A percentile compares a stretch with the other conserved stretches of the same genome.
Evolutionary conservation across 2,797 vertebrate genomes (phyloP).

Genomic region (Cygnus olor): DNA sequence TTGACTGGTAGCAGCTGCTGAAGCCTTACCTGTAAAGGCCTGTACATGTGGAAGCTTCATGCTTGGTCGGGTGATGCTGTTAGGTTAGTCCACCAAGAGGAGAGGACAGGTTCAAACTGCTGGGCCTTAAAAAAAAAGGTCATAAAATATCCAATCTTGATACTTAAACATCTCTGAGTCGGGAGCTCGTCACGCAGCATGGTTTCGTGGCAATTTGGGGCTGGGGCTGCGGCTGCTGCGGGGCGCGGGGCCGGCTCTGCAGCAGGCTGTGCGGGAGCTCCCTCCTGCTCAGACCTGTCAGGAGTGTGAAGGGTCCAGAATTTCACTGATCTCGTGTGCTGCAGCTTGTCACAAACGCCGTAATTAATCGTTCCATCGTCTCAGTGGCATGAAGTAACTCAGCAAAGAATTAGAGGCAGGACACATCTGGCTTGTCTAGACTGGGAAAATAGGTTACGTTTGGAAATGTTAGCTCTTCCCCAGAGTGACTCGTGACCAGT

Average conservation of each 20-base stretch:
- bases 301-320: not conserved
- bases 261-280: not conserved
- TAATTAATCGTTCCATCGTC: not conserved
- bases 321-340: not conserved
- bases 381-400: not conserved
- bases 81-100: not conserved
- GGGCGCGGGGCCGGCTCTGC: not conserved
- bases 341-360: not conserved
- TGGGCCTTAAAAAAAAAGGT: not conserved
- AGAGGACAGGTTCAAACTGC: too few species aligned
- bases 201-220: too few species aligned
- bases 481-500: constrained; percentile 1
- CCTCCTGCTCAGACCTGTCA: not conserved
- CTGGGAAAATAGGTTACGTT: constrained; percentile 1
- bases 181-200: not conserved
- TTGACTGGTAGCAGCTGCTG: not conserved
- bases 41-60: not conserved
- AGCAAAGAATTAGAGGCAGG: not conserved
- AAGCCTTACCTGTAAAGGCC: not conserved
- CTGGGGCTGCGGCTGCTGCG: too few species aligned
- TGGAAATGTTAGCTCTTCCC: constrained; percentile 12
- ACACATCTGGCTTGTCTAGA: constrained; percentile 43
- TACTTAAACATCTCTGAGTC: not conserved
- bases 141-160: not conserved
- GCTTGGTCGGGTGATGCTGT: not conserved